Conservation (phyloP, 64 coral and sea anemone species). For the Dendrophyllia cribrosa region DNA sequence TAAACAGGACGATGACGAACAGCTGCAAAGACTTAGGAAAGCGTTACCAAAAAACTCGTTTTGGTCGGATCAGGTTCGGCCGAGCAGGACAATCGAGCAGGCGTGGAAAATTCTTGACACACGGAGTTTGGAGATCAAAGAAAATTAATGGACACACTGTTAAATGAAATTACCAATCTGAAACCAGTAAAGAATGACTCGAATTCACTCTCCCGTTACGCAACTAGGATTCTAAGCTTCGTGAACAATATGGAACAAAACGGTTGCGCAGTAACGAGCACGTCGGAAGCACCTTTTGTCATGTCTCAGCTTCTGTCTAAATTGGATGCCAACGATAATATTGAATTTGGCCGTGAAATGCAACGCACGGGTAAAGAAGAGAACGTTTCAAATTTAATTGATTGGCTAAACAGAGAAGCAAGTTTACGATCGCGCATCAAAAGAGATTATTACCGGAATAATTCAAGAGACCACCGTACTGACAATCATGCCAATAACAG, state of each 20-base stretch:
- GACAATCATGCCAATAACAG: constrained; percentile 3
- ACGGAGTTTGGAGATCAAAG: constrained; percentile 2
- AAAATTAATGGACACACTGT: constrained; percentile 36
- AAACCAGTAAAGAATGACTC: constrained; percentile 16
- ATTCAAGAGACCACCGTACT: neutral
- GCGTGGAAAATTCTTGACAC: constrained; percentile 39
- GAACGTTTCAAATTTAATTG: constrained; percentile 56
- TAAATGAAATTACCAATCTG: constrained; percentile 22
- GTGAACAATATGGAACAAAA: constrained; percentile 69
- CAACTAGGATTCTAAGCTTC: constrained; percentile 11
- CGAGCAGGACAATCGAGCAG: constrained; percentile 4
- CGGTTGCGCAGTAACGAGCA: constrained; percentile 52
- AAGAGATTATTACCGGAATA: constrained; percentile 17
- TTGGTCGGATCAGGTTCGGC: constrained; percentile 8
- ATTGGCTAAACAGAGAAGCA: constrained; percentile 68
- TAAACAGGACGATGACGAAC: constrained; percentile 50
- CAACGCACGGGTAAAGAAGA: constrained; percentile 53
- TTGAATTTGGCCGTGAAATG: constrained; percentile 77
- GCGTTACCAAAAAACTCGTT: neutral
- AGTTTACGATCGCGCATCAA: constrained; percentile 47
- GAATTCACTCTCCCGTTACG: neutral
- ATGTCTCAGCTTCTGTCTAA: constrained; percentile 76
- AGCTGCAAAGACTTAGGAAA: constrained; percentile 14
- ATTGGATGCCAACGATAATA: constrained; percentile 65
- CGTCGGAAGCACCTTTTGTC: constrained; percentile 68